These are phyloP conservation scores for Carpatolechia fugitivella DNA, from an alignment of 2,888 invertebrate genomes.

Conservation along the genomic window DNA sequence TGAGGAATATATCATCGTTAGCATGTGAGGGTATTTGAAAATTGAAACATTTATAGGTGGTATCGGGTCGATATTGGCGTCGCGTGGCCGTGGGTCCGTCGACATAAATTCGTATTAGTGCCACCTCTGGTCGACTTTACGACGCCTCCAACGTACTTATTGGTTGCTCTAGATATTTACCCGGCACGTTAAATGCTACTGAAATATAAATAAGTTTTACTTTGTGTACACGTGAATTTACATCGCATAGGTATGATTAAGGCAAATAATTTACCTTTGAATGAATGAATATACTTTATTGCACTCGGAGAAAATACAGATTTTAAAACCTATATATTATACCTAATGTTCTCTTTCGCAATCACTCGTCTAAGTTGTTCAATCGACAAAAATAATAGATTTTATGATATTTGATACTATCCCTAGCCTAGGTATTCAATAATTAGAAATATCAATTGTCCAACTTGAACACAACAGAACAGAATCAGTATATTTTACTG, in stretches of 20 bases:
- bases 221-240: neutral
- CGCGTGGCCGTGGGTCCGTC: slow-evolving; percentile 50
- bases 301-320: too few species aligned
- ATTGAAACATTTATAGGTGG: slow-evolving; percentile 73
- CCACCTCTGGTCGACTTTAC: slow-evolving; percentile 76
- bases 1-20: slow-evolving; percentile 36
- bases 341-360: too few species aligned
- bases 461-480: too few species aligned
- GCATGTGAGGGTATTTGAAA: slow-evolving; percentile 54
- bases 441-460: too few species aligned
- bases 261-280: too few species aligned
- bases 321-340: too few species aligned
- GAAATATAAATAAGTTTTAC: neutral
- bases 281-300: too few species aligned
- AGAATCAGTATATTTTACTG: too few species aligned
- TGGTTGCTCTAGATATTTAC: slow-evolving; percentile 60
- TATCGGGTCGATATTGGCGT: slow-evolving; percentile 40
- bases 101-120: slow-evolving; percentile 78
- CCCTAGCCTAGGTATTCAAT: too few species aligned
- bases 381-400: too few species aligned
- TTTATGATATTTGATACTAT: too few species aligned
- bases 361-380: too few species aligned
- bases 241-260: neutral
- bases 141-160: slow-evolving; percentile 68
- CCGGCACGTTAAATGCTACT: slow-evolving; percentile 50